phyloP scores from a whole-genome alignment of 2,797 vertebrate genomes.

The Columba guinea region DNA sequence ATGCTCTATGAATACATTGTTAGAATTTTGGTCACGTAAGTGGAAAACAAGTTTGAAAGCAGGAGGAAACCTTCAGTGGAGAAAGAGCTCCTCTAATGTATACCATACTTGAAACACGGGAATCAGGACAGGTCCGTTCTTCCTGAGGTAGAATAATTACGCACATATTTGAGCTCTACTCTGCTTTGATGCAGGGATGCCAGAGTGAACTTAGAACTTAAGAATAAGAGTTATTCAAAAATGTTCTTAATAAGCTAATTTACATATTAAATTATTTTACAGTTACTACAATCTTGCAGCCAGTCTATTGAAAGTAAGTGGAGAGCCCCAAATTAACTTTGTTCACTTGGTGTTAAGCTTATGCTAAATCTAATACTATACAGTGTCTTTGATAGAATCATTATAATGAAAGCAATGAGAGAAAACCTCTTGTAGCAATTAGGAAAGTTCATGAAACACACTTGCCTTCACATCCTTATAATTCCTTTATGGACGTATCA shows the following conservation, averaged over 20 bases:
- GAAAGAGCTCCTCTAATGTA: background rate
- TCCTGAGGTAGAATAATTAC: background rate
- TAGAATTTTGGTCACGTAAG: background rate
- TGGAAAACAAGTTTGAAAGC: background rate
- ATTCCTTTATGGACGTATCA: background rate
- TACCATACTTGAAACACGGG: background rate
- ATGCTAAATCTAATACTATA: accelerated
- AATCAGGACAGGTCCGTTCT: background rate
- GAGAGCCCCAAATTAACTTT: accelerated
- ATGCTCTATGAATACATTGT: background rate
- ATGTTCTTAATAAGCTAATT: background rate
- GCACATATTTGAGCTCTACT: background rate
- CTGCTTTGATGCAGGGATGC: background rate
- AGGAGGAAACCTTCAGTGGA: background rate
- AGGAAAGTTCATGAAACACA: background rate
- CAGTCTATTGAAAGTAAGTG: background rate
- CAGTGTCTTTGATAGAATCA: background rate
- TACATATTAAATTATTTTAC: background rate
- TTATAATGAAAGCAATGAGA: background rate
- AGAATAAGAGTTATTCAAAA: background rate
- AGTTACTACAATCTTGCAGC: background rate
- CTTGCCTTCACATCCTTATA: background rate
- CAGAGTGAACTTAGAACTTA: background rate
- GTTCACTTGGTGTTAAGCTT: background rate
- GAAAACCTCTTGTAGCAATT: background rate